Evolutionary conservation across 2,888 invertebrate species (phyloP), one percentile per base, ranked within the genome.

Genomic region (Andrena flavipes): DNA sequence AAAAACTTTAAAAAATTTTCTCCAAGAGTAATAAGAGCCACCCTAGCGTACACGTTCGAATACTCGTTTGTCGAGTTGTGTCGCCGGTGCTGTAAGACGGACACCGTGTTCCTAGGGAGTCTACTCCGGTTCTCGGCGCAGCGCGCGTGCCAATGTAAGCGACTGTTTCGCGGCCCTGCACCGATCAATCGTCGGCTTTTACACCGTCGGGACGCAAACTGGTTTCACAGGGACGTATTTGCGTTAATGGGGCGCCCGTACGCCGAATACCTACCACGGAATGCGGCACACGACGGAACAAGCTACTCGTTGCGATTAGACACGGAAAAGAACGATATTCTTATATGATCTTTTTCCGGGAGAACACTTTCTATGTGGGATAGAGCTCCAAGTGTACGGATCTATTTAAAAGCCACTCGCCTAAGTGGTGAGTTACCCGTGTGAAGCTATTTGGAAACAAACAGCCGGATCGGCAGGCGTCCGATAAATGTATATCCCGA

Each of bases 91-190:
- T 74, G 71, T 69, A 63, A 67, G 71, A 70, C 67, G 76, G 65
- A 69, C 71, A 78, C 68, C 70, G 75, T 73, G 79, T 76, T 73
- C 69, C 71, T 76, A 85, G 78, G 75, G 79, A 85, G 85, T 70
- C 76, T 75, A 75, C 84, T 73, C 81, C 72, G 73, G 79, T 76
- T 76, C 79, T 65, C 62, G 59, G 20, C n/a, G 68, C 30, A 79
- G 82, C 79, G 87, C 84, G 84, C 87, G 87, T 87, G 87, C 87
- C 87, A 77, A 76, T 83, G 83, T 81, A 81, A 85, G 83, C 72
- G 83, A 87, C 80, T 77, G 81, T 85, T 85, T 87, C 85, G 83
- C 83, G 81, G 79, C 65, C 59, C 72, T 77, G 78, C 81, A 59
- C 79, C 79, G 81, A 87, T 87, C 87, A 87, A 87, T 87, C 87